phyloP scores from a whole-genome alignment of 53 echinoderm and acorn worm genomes.

The Antedon mediterranea region DNA sequence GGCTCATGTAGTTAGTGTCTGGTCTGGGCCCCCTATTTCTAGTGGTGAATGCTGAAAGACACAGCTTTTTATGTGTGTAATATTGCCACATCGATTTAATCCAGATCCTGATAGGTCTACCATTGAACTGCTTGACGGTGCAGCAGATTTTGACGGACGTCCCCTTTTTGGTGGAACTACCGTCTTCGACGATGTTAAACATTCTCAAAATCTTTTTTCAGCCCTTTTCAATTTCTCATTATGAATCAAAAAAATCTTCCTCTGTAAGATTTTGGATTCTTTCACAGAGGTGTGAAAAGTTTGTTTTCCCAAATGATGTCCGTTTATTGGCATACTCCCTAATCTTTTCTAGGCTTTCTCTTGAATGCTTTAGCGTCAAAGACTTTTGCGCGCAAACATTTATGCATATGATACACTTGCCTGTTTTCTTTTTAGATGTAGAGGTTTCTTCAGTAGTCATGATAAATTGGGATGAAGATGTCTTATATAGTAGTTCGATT shows the following conservation, averaged over 20 bases:
- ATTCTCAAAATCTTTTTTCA: conserved; percentile 19
- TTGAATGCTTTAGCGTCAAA: conserved; percentile 9
- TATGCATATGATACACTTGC: conserved; percentile 4
- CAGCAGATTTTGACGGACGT: conserved; percentile 16
- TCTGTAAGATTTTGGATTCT: conserved; percentile 24
- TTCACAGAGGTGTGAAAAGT: conserved; percentile 26
- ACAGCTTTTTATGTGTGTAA: conserved; percentile 17
- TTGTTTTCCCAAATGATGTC: conserved; percentile 24
- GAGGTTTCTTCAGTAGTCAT: too few relatives aligned
- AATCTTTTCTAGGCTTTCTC: conserved; percentile 20
- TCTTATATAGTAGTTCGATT: too few relatives aligned
- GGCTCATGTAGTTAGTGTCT: too few relatives aligned
- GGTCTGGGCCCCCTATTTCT: too few relatives aligned
- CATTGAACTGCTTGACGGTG: conserved; percentile 9
- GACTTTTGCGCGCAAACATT: conserved; percentile 1
- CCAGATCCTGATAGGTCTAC: conserved; percentile 4
- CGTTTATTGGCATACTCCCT: conserved; percentile 23
- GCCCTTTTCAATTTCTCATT: conserved; percentile 15
- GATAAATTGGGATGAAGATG: too few relatives aligned
- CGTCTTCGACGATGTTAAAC: conserved; percentile 12
- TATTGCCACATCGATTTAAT: conserved; percentile 11
- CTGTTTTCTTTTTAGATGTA: conserved; percentile 3
- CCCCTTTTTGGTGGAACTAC: conserved; percentile 18
- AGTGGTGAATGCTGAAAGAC: too few relatives aligned
- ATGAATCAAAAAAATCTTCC: conserved; percentile 17